Percentiles rank a stretch among this genome's conserved stretches.
Evolutionary conservation across 2,797 vertebrate species (phyloP).

Genomic region (Pelochelys cantorii): DNA sequence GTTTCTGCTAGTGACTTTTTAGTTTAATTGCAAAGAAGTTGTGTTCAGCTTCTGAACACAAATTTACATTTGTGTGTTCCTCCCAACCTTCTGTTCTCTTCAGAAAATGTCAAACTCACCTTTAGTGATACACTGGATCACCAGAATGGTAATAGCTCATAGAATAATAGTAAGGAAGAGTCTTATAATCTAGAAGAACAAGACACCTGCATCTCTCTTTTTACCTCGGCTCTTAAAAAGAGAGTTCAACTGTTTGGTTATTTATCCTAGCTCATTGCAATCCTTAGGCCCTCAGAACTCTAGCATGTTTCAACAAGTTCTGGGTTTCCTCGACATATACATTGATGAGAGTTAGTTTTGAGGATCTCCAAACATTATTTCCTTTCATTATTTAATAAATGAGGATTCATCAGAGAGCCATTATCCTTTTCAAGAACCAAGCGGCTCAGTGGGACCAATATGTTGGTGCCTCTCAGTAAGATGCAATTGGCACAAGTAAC

Average conservation of each 20-base stretch:
- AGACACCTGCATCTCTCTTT: not conserved
- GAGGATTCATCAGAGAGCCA: not conserved
- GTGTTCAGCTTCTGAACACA: not conserved
- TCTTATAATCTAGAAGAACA: not conserved
- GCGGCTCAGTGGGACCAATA: not conserved
- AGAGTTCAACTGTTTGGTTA: not conserved
- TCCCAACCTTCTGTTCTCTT: not conserved
- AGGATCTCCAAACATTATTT: not conserved
- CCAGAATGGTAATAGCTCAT: not conserved
- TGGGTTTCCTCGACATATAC: not conserved
- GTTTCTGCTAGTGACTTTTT: not conserved
- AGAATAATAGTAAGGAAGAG: not conserved
- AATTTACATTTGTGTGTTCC: not conserved
- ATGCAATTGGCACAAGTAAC: not conserved
- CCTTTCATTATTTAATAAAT: not conserved
- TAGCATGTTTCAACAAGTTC: not conserved
- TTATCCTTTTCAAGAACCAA: not conserved
- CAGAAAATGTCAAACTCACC: not conserved
- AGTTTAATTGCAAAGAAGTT: not conserved
- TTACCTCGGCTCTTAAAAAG: not conserved
- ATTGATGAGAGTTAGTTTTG: not conserved
- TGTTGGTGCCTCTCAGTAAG: not conserved
- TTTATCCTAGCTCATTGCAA: not conserved
- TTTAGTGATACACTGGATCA: not conserved
- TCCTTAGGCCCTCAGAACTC: not conserved